Evolutionary conservation across 2,797 vertebrate species (phyloP).

Genomic region (Amphiprion clarkii): DNA sequence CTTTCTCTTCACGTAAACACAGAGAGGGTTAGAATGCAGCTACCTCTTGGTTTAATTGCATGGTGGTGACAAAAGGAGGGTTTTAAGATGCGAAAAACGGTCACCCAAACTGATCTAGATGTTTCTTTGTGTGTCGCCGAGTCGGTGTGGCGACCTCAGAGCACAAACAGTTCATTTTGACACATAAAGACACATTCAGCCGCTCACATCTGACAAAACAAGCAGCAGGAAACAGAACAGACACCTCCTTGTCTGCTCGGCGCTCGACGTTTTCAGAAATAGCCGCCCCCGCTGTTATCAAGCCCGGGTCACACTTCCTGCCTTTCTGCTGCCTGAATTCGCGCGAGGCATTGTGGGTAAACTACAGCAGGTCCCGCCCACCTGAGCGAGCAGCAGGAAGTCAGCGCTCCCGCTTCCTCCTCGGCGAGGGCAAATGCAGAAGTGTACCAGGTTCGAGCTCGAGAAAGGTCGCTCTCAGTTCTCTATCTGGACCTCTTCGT

Average conservation of each 20-base stretch:
- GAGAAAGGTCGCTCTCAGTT: slow-evolving; percentile 61
- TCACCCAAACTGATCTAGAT: neutral
- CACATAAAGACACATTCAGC: slow-evolving; percentile 74
- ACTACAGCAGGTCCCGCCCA: slow-evolving; percentile 1
- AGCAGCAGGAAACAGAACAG: slow-evolving; percentile 74
- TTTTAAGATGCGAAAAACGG: neutral
- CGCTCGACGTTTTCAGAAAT: slow-evolving; percentile 60
- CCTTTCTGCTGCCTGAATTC: slow-evolving; percentile 59
- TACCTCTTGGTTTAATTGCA: too few relatives aligned
- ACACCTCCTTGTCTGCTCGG: slow-evolving; percentile 71
- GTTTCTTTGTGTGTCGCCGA: slow-evolving; percentile 33
- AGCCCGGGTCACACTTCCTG: slow-evolving; percentile 77
- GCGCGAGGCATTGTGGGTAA: slow-evolving; percentile 61
- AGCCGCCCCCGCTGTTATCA: slow-evolving; percentile 72
- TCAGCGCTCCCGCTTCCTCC: slow-evolving; percentile 77
- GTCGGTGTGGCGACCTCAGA: slow-evolving; percentile 26
- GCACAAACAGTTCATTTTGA: slow-evolving; percentile 70
- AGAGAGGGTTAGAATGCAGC: neutral
- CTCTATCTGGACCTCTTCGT: slow-evolving; percentile 38
- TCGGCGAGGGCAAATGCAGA: slow-evolving; percentile 70
- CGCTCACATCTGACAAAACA: slow-evolving; percentile 78
- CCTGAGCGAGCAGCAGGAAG: slow-evolving; percentile 69
- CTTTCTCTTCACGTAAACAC: neutral
- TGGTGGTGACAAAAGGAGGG: neutral
- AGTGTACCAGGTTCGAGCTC: slow-evolving; percentile 48